phyloP scores from a whole-genome alignment of 64 coral and sea anemone genomes.

The Platygyra sinensis region DNA sequence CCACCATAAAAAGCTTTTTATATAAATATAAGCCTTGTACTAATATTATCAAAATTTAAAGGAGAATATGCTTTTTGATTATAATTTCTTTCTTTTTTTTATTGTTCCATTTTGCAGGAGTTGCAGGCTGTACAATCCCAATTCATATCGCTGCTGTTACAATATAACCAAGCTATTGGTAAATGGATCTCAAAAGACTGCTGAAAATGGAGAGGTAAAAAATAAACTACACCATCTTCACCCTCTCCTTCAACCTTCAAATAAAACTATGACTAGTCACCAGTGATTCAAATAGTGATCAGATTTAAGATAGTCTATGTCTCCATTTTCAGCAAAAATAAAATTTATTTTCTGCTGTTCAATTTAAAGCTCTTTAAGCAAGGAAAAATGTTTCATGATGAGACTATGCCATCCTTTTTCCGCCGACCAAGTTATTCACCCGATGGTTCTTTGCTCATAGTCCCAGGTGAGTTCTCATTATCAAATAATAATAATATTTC shows the following conservation, averaged over 20 bases:
- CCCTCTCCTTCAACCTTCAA: background rate
- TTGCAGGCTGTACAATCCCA: slow-evolving; percentile 82
- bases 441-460: slow-evolving; percentile 89
- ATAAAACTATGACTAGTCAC: background rate
- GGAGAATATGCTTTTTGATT: background rate
- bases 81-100: background rate
- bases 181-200: slow-evolving; percentile 32
- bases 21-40: no score
- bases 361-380: slow-evolving; percentile 50
- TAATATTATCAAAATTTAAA: no score
- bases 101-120: slow-evolving; percentile 52
- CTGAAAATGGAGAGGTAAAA: slow-evolving; percentile 70
- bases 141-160: slow-evolving; percentile 86
- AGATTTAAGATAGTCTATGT: no score
- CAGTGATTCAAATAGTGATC: background rate
- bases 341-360: background rate
- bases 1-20: no score
- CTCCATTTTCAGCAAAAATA: no score
- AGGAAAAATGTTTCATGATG: slow-evolving; percentile 95
- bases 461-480: slow-evolving; percentile 70
- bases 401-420: slow-evolving; percentile 91
- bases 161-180: slow-evolving; percentile 84
- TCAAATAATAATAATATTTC: no score
- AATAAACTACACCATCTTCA: background rate
- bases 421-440: slow-evolving; percentile 88